Base-by-base conservation (phyloP, 2,113 vertebrate genomes). In the Raja brachyura region DNA sequence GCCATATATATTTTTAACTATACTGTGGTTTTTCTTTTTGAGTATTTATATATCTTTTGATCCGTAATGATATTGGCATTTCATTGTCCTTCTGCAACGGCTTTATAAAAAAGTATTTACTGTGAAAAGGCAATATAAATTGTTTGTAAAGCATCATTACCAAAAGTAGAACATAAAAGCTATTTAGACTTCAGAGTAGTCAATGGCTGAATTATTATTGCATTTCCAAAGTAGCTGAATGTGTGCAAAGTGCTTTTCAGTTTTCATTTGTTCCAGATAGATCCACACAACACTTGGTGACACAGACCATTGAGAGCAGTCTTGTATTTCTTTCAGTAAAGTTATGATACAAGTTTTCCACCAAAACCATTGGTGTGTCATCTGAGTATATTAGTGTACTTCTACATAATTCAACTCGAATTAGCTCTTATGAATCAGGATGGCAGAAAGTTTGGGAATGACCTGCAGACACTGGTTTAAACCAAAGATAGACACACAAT, bases 221-320 rank as follows among this genome's bases (percentile, higher is more conserved):
- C 68, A 74, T 92, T 92, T 92, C 68, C 68, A 74, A 54, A 92
- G 90, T 92, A 73, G 68, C 90, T 73, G 66, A 92, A 73, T 54
- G 20, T 73, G 66, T 92, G 68, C 66, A 73, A 92, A 92, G 90
- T 74, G 68, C 90, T 92, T 92, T 92, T 92, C 68, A 92, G 33
- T 73, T 92, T 73, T 73, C 0, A 54, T 92, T 74, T 92, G 63
- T 18, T 54, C 73, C 90, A 92, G 48, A 18, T 8, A 54, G 48
- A 73, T 25, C 90, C 68, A 73, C 9, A 33, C 54, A 20, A 7
- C 90, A 92, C 68, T 92, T 92, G 48, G 68, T 73, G 39, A 31
- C 63, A 48, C 14, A 90, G 68, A 48, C 68, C 88, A 16, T 66
- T 25, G 90, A 39, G 5, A 48, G 48, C 90, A 92, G 5, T 74